Evolutionary conservation across 2,797 vertebrate species (phyloP).

Genomic region (Monodelphis domestica): DNA sequence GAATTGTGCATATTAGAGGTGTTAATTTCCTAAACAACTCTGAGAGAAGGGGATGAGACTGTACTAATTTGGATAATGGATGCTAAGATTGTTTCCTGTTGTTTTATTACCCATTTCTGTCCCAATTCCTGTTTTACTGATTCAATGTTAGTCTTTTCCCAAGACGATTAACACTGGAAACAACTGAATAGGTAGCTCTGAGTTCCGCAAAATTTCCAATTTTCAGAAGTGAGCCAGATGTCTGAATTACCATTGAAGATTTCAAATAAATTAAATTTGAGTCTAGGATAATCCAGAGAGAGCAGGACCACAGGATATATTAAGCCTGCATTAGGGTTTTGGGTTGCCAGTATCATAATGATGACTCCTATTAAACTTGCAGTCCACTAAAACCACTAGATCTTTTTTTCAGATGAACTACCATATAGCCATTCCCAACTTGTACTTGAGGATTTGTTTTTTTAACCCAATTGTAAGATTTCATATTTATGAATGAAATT

Average conservation of each 20-base stretch:
- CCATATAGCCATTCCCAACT: not conserved
- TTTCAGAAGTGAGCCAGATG: not conserved
- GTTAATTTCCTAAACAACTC: not conserved
- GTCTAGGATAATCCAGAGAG: not conserved
- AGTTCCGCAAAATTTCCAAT: not conserved
- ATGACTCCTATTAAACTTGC: not conserved
- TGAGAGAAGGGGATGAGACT: not conserved
- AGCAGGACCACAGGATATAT: not conserved
- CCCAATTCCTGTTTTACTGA: not conserved
- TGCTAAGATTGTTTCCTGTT: not conserved
- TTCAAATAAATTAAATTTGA: not conserved
- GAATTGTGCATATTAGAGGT: not conserved
- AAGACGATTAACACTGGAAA: not conserved
- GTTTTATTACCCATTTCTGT: not conserved
- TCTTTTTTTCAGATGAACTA: not conserved
- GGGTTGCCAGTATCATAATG: not conserved
- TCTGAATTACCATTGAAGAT: not conserved
- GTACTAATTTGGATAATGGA: not conserved
- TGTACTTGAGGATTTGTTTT: not conserved
- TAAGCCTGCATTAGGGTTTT: not conserved
- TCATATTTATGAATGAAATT: not conserved
- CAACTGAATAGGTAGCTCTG: not conserved
- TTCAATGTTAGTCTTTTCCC: not conserved
- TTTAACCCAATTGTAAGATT: not conserved
- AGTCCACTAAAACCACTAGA: not conserved